A percentile compares a stretch with the other conserved stretches of the same genome.
Evolutionary conservation across 2,888 invertebrate genomes (phyloP).

Genomic region (Dermolepida albohirtum): DNA sequence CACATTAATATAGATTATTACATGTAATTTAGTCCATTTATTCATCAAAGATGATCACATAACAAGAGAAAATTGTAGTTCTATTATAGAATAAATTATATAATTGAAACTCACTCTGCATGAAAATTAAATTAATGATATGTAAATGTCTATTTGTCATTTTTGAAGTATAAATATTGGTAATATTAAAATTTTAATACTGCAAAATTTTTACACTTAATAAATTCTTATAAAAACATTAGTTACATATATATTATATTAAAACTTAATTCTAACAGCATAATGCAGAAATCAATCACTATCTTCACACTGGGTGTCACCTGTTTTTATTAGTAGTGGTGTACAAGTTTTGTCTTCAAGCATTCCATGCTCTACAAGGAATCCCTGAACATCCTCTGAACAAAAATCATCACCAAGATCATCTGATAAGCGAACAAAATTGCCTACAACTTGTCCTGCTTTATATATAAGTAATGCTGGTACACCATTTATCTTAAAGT

Average conservation of each 20-base stretch:
- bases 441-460: slow-evolving; percentile 89
- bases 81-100: slow-evolving; percentile 27
- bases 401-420: slow-evolving; percentile 93
- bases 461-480: slow-evolving; percentile 94
- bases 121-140: slow-evolving; percentile 6
- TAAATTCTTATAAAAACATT: not conserved
- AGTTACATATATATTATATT: not conserved
- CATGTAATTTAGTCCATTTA: slow-evolving; percentile 32
- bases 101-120: slow-evolving; percentile 6
- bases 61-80: slow-evolving; percentile 25
- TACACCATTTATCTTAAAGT: slow-evolving; percentile 87
- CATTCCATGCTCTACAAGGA: slow-evolving; percentile 87
- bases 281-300: slow-evolving; percentile 37
- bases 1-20: slow-evolving; percentile 15
- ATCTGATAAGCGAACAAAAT: slow-evolving; percentile 88
- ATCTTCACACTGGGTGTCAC: slow-evolving; percentile 43
- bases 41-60: slow-evolving; percentile 22
- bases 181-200: slow-evolving; percentile 13
- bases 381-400: slow-evolving; percentile 90
- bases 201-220: slow-evolving; percentile 12
- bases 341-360: slow-evolving; percentile 77
- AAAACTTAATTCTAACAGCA: not conserved
- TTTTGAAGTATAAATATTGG: slow-evolving; percentile 5
- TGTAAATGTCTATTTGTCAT: slow-evolving; percentile 16
- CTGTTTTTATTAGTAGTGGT: slow-evolving; percentile 65